Conservation (phyloP, 1,140 invertebrate genomes). For the Ectropis grisescens region DNA sequence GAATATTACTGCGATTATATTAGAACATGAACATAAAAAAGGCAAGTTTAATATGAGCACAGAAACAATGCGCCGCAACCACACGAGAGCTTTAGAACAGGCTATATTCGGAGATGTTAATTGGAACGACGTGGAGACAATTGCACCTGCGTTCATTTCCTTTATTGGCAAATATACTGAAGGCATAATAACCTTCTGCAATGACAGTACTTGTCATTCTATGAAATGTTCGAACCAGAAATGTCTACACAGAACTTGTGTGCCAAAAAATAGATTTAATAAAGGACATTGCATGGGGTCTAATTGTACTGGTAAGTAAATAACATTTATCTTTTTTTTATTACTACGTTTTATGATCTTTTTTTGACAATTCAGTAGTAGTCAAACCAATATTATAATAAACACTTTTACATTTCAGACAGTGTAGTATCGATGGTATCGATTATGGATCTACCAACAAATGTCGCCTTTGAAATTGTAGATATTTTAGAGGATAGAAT, state of each 20-base stretch:
- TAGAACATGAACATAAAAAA: slow-evolving; percentile 38
- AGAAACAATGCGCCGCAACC: slow-evolving; percentile 31
- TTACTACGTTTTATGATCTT: not conserved
- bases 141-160: slow-evolving; percentile 41
- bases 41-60: slow-evolving; percentile 35
- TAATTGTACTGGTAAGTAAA: slow-evolving; percentile 37
- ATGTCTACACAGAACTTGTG: slow-evolving; percentile 45
- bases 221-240: slow-evolving; percentile 47
- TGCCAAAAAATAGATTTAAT: slow-evolving; percentile 36
- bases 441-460: slow-evolving; percentile 47
- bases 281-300: slow-evolving; percentile 44
- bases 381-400: too few species aligned
- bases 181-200: slow-evolving; percentile 53
- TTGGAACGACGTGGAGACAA: slow-evolving; percentile 47
- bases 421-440: slow-evolving; percentile 41
- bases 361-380: too few species aligned
- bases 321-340: too few species aligned
- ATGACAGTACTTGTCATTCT: slow-evolving; percentile 43
- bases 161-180: slow-evolving; percentile 53
- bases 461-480: slow-evolving; percentile 43
- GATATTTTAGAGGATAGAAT: slow-evolving; percentile 50
- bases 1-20: slow-evolving; percentile 36
- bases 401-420: slow-evolving; percentile 27
- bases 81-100: slow-evolving; percentile 30
- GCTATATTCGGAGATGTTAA: slow-evolving; percentile 50